Base-by-base conservation (phyloP, 2,113 vertebrate species). In the Delphinus delphis region DNA sequence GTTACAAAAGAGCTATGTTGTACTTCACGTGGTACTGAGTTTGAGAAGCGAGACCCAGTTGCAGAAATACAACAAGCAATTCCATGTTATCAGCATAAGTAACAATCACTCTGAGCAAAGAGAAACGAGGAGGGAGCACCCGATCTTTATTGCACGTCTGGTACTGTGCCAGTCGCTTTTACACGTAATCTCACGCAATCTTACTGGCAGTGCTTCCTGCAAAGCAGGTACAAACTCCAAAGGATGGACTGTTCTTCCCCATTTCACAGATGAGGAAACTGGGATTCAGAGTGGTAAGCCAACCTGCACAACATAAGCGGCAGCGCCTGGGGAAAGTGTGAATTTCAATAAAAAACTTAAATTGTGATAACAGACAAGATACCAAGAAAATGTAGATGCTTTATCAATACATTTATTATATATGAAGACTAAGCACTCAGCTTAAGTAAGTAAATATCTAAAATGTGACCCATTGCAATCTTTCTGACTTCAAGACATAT, bases 401-500 rank as follows among this genome's bases (percentile, higher is more conserved):
- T 91, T 58, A 55, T 70, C 25, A 85, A 60, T 85, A 15, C 36
- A 44, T 44, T 87, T 68, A 67, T 60, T 67, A 36, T 74, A 84
- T 89, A 74, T 10, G 17, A 93, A 82, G 67, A 63, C 67, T 70
- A 76, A 90, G 28, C 2, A 33, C 7, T 47, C 60, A 83, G 82
- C 15, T 77, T 62, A 70, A 33, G 38, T 77, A 76, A 73, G 58
- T 71, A 71, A 76, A 85, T n/a, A 68, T 85, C 80, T 23, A 88
- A 58, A 60, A 47, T 25, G 23, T 36, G 47, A 92, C 58, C 38
- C 8, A 8, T 13, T 94, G 50, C 2, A 44, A 11, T 65, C 60
- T 55, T 63, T 60, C 38, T 70, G 65, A 85, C 67, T 89, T 96
- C n/a, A 68, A 80, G 33, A 38, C 20, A 38, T 41, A 25, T 1